phyloP scores from a whole-genome alignment of 2,888 invertebrate genomes.

The Andrena chrysosceles region DNA sequence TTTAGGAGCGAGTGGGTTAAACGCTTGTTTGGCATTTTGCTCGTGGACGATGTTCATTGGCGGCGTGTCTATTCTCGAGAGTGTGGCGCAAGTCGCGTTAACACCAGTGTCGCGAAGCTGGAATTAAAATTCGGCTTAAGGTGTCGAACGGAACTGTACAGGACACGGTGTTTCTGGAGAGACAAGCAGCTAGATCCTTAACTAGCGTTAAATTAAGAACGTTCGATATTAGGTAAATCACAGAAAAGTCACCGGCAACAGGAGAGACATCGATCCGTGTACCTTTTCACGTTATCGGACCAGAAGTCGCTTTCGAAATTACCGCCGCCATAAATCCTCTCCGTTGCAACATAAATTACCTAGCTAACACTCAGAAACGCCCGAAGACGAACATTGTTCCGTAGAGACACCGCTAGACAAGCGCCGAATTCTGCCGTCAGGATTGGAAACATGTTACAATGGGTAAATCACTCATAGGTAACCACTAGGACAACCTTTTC shows the following conservation, averaged over 20 bases:
- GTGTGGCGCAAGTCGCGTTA: too few species aligned
- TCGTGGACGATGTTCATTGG: not conserved
- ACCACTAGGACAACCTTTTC: too few species aligned
- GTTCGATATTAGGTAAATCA: slow-evolving; percentile 8
- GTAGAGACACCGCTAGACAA: not conserved
- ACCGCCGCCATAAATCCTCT: not conserved
- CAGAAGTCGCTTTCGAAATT: not conserved
- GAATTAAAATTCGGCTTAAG: too few species aligned
- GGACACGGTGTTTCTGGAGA: too few species aligned
- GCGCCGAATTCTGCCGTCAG: not conserved
- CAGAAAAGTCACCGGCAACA: not conserved
- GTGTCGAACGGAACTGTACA: too few species aligned
- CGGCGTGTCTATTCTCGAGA: not conserved
- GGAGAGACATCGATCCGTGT: not conserved
- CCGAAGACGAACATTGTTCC: not conserved
- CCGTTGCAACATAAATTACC: not conserved
- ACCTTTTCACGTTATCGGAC: not conserved
- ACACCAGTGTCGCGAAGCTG: too few species aligned
- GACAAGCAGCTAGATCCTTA: not conserved
- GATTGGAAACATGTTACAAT: not conserved
- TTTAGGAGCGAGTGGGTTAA: not conserved
- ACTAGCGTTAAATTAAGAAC: not conserved
- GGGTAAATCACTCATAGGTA: not conserved
- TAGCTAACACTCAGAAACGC: not conserved
- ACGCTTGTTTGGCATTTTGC: too few species aligned